Base-by-base conservation (phyloP, 2,888 invertebrate genomes). In the Nowickia ferox region DNA sequence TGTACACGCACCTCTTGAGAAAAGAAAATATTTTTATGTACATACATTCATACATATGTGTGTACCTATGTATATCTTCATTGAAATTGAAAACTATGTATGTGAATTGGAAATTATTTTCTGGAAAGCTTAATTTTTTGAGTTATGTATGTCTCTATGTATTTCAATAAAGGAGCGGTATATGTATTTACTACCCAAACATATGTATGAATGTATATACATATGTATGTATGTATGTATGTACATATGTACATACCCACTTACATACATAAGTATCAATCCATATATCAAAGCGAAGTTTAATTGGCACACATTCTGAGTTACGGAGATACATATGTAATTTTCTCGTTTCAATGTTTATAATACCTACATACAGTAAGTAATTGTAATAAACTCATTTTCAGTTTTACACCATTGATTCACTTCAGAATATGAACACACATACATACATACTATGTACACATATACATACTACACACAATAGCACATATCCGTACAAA, bases 41-140 rank as follows among this genome's bases (percentile, higher is more conserved):
- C 46, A 5, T 46, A 13, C 3, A 0, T 15, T 38, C 13, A 38
- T 40, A 59, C 3, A 38, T 10, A 59, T 19, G 63, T 17, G 42
- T 38, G 15, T 61, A 61, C 42, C 17, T 42, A 63, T 44, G 55
- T 55, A 53, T 53, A 53, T 46, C n/a, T n/a, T n/a, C n/a, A n/a
- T n/a, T n/a, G n/a, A n/a, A n/a, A 30, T 30, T 30, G 30, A 30
- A 30, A 30, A 30, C 30, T 30, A n/a, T n/a, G n/a, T n/a, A n/a
- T n/a, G n/a, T n/a, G n/a, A n/a, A n/a, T n/a, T 30, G 2, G 6
- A 30, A 30, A 5, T 30, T 30, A 30, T 30, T 30, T 30, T 30
- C 5, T 17, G 51, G n/a, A 8, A 51, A 51, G n/a, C 46, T 46
- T 6, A 46, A 4, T 46, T 46, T 13, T 30, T 30, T 30, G 30